phyloP scores from a whole-genome alignment of 2,113 vertebrate genomes.

The Seriola dumerili region DNA sequence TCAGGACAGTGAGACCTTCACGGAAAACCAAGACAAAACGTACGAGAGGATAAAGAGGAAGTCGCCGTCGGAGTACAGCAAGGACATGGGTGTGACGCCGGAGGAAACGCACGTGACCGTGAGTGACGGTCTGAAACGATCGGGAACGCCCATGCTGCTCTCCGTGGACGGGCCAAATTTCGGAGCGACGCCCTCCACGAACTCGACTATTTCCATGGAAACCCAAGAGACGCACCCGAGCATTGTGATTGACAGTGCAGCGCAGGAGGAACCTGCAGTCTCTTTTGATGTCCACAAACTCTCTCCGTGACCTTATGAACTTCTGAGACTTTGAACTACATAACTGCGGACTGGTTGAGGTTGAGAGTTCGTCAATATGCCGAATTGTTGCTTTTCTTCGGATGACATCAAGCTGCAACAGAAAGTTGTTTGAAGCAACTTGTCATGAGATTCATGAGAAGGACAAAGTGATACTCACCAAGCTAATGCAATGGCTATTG shows the following conservation, averaged over 20 bases:
- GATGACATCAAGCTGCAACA: not conserved
- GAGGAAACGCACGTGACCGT: slow-evolving; percentile 89
- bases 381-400: not conserved
- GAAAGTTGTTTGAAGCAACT: not conserved
- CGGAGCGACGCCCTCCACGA: slow-evolving; percentile 64
- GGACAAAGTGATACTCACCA: slow-evolving; percentile 15
- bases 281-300: slow-evolving; percentile 74
- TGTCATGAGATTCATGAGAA: not conserved
- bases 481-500: slow-evolving; percentile 14
- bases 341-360: not conserved
- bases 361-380: not conserved
- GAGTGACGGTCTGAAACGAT: slow-evolving; percentile 83
- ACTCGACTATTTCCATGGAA: slow-evolving; percentile 77
- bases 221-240: slow-evolving; percentile 78
- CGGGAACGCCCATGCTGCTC: slow-evolving; percentile 87
- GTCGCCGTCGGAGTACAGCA: slow-evolving; percentile 91
- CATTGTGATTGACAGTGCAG: slow-evolving; percentile 62
- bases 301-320: slow-evolving; percentile 63
- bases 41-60: slow-evolving; percentile 96
- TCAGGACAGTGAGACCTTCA: slow-evolving; percentile 93
- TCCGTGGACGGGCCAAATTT: slow-evolving; percentile 86
- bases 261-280: slow-evolving; percentile 63
- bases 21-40: slow-evolving; percentile 92
- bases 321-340: not conserved
- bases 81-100: slow-evolving; percentile 91